These are phyloP conservation scores for Drosophila setifemur DNA, from an alignment of 1,140 invertebrate species.

Conservation along the genomic window DNA sequence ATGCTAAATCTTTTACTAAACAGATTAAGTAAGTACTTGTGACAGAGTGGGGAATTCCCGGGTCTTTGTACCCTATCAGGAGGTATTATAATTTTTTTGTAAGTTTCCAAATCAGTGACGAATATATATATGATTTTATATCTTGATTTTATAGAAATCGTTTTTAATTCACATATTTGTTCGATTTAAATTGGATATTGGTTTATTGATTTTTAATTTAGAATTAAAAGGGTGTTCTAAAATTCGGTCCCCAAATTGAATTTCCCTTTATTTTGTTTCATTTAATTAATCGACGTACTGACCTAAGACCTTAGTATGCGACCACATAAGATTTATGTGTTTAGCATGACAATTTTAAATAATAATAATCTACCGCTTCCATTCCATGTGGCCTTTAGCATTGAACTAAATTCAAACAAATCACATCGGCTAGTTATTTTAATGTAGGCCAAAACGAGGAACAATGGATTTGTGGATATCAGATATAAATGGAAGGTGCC, in stretches of 20 bases:
- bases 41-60: not conserved
- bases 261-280: not conserved
- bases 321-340: constrained; percentile 1
- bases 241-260: too few species aligned
- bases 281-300: not conserved
- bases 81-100: too few species aligned
- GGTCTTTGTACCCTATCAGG: too few species aligned
- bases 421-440: not conserved
- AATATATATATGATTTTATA: too few species aligned
- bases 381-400: constrained; percentile 3
- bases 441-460: constrained; percentile 1
- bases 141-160: too few species aligned
- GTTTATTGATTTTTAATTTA: not conserved
- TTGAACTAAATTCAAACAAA: constrained; percentile 28
- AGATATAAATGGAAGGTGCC: not conserved
- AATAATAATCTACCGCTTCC: not conserved
- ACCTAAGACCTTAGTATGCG: constrained; percentile 1
- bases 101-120: too few species aligned
- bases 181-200: too few species aligned
- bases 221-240: too few species aligned
- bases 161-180: too few species aligned
- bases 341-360: not conserved
- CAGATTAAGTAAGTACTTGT: not conserved
- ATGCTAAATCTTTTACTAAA: not conserved
- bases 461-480: constrained; percentile 57